Percentiles rank a stretch among this genome's conserved stretches.
Evolutionary conservation across 2,888 invertebrate species (phyloP).

Genomic region (Melangyna quadrimaculata): DNA sequence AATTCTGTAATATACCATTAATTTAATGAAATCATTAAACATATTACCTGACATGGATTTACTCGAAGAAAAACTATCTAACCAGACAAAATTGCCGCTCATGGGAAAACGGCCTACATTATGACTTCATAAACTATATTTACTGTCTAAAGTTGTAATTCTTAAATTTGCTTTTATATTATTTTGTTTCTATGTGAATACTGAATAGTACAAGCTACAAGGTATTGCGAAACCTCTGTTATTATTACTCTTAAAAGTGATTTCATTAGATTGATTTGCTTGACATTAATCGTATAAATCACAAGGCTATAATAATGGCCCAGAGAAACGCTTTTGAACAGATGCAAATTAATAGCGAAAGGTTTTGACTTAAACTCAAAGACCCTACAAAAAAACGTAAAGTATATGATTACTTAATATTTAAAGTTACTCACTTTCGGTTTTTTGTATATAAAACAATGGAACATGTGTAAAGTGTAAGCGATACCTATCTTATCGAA

Average conservation of each 20-base stretch:
- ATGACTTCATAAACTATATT: slow-evolving; percentile 34
- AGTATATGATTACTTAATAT: neutral
- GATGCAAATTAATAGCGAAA: slow-evolving; percentile 4
- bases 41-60: neutral
- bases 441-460: slow-evolving; percentile 30
- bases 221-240: slow-evolving; percentile 17
- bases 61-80: neutral
- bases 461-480: neutral
- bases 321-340: slow-evolving; percentile 3
- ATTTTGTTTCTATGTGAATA: slow-evolving; percentile 9
- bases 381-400: slow-evolving; percentile 20
- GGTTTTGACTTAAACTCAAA: slow-evolving; percentile 41
- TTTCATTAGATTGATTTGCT: slow-evolving; percentile 51
- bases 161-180: slow-evolving; percentile 4
- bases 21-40: neutral
- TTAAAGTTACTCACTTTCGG: neutral
- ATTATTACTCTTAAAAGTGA: slow-evolving; percentile 49
- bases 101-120: slow-evolving; percentile 14
- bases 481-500: slow-evolving; percentile 33
- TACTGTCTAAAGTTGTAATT: slow-evolving; percentile 9
- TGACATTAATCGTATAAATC: slow-evolving; percentile 42
- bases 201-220: no score
- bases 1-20: neutral
- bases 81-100: neutral
- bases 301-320: slow-evolving; percentile 29